These are phyloP conservation scores for Tipula lateralis DNA, from an alignment of 2,888 invertebrate genomes.

Conservation along the genomic window DNA sequence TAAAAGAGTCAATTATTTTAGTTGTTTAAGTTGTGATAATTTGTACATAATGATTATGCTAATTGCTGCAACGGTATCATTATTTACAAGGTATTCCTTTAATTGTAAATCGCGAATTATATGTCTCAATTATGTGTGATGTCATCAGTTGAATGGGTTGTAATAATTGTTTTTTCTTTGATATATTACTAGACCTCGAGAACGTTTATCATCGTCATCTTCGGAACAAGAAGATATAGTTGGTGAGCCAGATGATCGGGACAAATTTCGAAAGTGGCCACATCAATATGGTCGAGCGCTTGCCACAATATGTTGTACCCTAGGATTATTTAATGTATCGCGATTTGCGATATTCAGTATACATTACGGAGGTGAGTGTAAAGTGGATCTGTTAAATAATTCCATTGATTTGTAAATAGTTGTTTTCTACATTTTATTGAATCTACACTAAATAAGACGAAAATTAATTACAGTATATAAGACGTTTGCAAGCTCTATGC, in stretches of 20 bases:
- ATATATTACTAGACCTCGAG: not conserved
- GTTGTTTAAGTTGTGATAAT: not conserved
- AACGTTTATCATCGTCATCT: conserved; percentile 33
- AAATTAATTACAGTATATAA: not conserved
- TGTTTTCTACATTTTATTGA: not conserved
- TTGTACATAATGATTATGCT: conserved; percentile 26
- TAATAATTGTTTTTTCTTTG: not conserved
- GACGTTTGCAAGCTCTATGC: not conserved
- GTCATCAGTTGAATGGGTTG: not conserved
- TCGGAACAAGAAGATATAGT: conserved; percentile 32
- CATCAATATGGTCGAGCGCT: conserved; percentile 71
- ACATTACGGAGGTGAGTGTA: conserved; percentile 70
- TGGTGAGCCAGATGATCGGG: not conserved
- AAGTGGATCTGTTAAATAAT: not conserved
- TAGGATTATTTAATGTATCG: conserved; percentile 84
- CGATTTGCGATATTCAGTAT: conserved; percentile 81
- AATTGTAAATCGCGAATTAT: not conserved
- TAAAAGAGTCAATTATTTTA: not conserved
- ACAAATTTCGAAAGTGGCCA: conserved; percentile 54
- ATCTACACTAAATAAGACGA: not conserved
- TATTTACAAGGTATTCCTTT: not conserved
- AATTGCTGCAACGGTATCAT: conserved; percentile 25
- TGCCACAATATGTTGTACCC: conserved; percentile 77
- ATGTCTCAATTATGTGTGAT: not conserved
- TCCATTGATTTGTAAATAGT: not conserved